Evolutionary conservation across 1,140 invertebrate species (phyloP).

Genomic region (Lepeophtheirus salmonis): DNA sequence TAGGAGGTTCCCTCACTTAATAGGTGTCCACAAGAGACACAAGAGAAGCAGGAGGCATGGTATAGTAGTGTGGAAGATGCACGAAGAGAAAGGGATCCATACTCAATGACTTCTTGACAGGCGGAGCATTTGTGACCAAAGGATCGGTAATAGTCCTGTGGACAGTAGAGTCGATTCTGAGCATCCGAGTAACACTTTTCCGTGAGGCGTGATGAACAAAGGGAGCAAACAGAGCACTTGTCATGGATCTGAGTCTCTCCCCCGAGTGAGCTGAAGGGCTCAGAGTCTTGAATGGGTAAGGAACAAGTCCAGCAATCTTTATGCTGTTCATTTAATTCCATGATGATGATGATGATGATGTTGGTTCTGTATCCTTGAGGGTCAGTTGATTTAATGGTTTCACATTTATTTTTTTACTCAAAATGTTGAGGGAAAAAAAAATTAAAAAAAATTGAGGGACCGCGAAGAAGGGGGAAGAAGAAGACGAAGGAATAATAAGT

Average conservation of each 20-base stretch:
- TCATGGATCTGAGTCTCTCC: background rate
- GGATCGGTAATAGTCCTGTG: background rate
- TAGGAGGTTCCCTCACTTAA: background rate
- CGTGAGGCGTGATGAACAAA: background rate
- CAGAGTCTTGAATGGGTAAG: background rate
- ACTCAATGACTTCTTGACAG: background rate
- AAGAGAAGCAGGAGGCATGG: background rate
- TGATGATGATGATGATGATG: background rate
- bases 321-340: too few species aligned
- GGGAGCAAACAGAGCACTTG: background rate
- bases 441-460: background rate
- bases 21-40: background rate
- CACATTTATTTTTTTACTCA: background rate
- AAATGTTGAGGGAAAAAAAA: background rate
- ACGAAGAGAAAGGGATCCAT: background rate
- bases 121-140: background rate
- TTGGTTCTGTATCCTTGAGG: background rate
- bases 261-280: background rate
- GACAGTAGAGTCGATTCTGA: background rate
- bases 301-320: background rate
- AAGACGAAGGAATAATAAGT: background rate
- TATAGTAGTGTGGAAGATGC: background rate
- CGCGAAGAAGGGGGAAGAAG: too few species aligned
- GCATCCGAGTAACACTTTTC: background rate
- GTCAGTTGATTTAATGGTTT: background rate